Base-by-base conservation (phyloP, 37 sponge, comb jelly and placozoan species). In the Dysidea cf. avara region DNA sequence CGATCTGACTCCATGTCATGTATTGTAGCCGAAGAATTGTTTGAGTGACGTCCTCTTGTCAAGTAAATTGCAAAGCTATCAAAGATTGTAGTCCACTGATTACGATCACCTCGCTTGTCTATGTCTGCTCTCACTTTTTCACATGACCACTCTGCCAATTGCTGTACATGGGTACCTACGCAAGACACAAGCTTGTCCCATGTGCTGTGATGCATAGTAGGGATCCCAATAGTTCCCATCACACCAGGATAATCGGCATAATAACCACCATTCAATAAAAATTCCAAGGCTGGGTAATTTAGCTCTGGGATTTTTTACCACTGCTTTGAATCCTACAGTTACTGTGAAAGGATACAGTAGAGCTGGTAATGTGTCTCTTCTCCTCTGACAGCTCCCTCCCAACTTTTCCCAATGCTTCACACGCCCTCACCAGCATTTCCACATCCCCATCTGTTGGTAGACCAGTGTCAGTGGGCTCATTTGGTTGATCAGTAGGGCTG, bases 31-130 rank as follows among this genome's bases (percentile, higher is more conserved):
- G n/a, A n/a, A n/a, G n/a, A n/a, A n/a, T n/a, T n/a, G 60, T 58
- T 58, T 11, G 22, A 58, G 25, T 58, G 25, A 30, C 25, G 60
- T 7, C 60, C 60, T 7, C 60, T 25, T 18, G 60, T 58, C 60
- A 58, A 58, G 60, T 58, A 58, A n/a, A n/a, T n/a, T n/a, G n/a
- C n/a, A 58, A 58, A 58, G n/a, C 60, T 30, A 18, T 58, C 60
- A 58, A 18, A 58, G 29, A 30, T 28, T 11, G 60, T 30, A 58
- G 25, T 58, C 60, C 60, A 58, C 14, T 58, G 14, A n/a, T 58
- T 25, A 9, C 25, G 60, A 18, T 58, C 60, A 28, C 22, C 60
- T 28, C 60, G 34, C 12, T 18, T 58, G 25, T 30, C 29, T 58
- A 64, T 58, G 11, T n/a, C 16, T 11, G 29, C 7, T 58, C 60